Percentiles rank a stretch among this genome's conserved stretches.
phyloP scores from a whole-genome alignment of 53 echinoderm and acorn worm species.

The Glandiceps talaboti region DNA sequence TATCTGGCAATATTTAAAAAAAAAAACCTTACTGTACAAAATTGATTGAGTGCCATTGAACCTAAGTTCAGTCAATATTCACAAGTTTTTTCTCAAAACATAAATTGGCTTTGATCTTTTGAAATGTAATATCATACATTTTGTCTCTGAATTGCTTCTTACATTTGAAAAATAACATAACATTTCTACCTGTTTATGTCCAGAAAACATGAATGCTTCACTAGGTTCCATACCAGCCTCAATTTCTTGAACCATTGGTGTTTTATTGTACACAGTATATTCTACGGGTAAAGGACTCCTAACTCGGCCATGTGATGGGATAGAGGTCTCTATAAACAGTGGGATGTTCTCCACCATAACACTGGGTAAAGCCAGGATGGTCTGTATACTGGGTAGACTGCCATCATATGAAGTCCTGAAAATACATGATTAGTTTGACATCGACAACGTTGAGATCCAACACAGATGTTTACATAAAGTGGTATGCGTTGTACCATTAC shows the following conservation, averaged over 20 bases:
- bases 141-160: too few relatives aligned
- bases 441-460: too few relatives aligned
- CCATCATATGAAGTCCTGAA: conserved; percentile 14
- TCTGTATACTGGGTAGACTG: conserved; percentile 56
- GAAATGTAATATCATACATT: too few relatives aligned
- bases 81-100: too few relatives aligned
- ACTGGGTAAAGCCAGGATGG: conserved; percentile 74
- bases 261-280: conserved; percentile 58
- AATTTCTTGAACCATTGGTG: conserved; percentile 65
- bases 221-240: conserved; percentile 78
- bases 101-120: too few relatives aligned
- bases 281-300: conserved; percentile 53
- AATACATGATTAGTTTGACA: not conserved
- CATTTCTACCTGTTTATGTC: conserved; percentile 98
- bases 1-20: too few relatives aligned
- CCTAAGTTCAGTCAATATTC: too few relatives aligned
- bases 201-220: conserved; percentile 94
- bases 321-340: conserved; percentile 51
- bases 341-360: conserved; percentile 67
- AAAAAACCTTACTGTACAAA: too few relatives aligned
- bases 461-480: too few relatives aligned
- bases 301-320: conserved; percentile 81
- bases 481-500: too few relatives aligned
- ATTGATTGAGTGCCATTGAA: too few relatives aligned
- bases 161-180: too few relatives aligned